These are phyloP conservation scores for Temnothorax rugatulus DNA, from an alignment of 2,888 invertebrate species.

Conservation along the genomic window DNA sequence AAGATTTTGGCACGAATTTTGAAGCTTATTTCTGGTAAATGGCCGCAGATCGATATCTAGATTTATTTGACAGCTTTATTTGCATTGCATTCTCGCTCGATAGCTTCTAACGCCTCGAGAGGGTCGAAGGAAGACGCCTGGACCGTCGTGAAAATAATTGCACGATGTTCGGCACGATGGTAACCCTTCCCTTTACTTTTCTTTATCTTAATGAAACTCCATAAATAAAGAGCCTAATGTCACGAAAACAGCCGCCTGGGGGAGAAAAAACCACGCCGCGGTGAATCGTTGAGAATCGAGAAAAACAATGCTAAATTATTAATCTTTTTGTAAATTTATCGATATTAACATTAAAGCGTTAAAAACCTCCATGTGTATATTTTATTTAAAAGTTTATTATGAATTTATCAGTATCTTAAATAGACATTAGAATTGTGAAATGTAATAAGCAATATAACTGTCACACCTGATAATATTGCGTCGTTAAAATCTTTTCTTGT, in stretches of 20 bases:
- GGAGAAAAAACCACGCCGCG: slow-evolving; percentile 77
- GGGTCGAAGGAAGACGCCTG: slow-evolving; percentile 70
- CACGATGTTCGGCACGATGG: slow-evolving; percentile 82
- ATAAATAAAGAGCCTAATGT: slow-evolving; percentile 86
- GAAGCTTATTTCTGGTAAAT: slow-evolving; percentile 43
- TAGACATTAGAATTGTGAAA: not conserved
- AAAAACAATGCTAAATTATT: slow-evolving; percentile 65
- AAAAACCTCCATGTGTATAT: not conserved
- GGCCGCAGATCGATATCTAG: slow-evolving; percentile 83
- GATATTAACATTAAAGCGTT: not conserved
- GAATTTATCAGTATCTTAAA: not conserved
- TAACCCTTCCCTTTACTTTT: slow-evolving; percentile 82
- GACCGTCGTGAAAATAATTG: slow-evolving; percentile 84
- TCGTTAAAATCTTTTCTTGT: not conserved
- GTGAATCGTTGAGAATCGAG: slow-evolving; percentile 69
- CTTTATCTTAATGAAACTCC: slow-evolving; percentile 86
- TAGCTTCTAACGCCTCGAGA: slow-evolving; percentile 59
- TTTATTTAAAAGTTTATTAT: not conserved
- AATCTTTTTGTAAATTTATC: slow-evolving; percentile 61
- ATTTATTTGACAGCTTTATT: slow-evolving; percentile 85
- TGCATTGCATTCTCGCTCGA: slow-evolving; percentile 78
- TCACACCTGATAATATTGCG: not conserved
- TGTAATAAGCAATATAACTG: not conserved
- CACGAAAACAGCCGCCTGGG: slow-evolving; percentile 79
- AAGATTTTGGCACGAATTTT: slow-evolving; percentile 14